A percentile compares a stretch with the other conserved stretches of the same genome.
phyloP scores from a whole-genome alignment of 2,888 invertebrate genomes.

The Crepidodera aurea region DNA sequence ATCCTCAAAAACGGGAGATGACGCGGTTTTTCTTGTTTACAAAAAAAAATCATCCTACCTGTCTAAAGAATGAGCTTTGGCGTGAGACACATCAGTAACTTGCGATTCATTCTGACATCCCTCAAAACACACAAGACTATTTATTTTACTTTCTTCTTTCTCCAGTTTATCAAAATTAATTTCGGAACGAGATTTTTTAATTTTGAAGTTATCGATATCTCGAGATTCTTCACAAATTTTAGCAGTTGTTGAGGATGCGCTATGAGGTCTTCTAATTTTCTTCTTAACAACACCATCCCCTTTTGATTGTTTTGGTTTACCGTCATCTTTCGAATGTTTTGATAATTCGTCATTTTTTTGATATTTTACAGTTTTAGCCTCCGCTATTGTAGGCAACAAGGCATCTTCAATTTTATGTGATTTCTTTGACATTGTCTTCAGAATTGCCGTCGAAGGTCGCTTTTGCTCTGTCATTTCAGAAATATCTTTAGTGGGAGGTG shows the following conservation, averaged over 20 bases:
- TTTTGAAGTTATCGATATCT: not conserved
- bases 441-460: not conserved
- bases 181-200: constrained; percentile 39
- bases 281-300: not conserved
- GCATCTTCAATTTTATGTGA: too few relatives aligned
- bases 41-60: too few relatives aligned
- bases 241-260: not conserved
- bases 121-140: constrained; percentile 24
- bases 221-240: not conserved
- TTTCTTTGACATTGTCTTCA: not conserved
- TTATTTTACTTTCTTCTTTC: constrained; percentile 21
- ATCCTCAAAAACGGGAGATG: too few relatives aligned
- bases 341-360: not conserved
- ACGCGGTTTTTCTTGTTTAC: too few relatives aligned
- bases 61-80: constrained; percentile 38
- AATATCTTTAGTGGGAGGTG: not conserved
- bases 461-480: not conserved
- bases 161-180: constrained; percentile 26
- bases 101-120: constrained; percentile 33
- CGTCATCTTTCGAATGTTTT: not conserved
- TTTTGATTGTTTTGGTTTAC: not conserved
- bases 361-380: too few relatives aligned
- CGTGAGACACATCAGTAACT: constrained; percentile 28
- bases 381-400: too few relatives aligned
- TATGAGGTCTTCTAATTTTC: not conserved